These are phyloP conservation scores for Notothenia rossii DNA, from an alignment of 2,113 vertebrate species.

Conservation along the genomic window DNA sequence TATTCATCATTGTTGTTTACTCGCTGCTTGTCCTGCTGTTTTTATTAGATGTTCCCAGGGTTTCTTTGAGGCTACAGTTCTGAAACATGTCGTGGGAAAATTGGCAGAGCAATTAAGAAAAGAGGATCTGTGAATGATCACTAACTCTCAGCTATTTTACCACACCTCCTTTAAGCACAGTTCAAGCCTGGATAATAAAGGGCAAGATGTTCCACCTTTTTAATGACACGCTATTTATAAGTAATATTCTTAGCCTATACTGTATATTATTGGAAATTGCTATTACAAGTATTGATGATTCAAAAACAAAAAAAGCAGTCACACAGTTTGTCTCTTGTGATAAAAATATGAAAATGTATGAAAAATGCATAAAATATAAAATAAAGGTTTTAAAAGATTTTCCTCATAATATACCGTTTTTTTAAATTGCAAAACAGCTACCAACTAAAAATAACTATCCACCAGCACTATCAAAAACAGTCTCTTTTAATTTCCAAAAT, in stretches of 20 bases:
- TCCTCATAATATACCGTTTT: background rate
- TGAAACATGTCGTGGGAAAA: background rate
- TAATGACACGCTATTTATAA: background rate
- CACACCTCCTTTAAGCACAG: background rate
- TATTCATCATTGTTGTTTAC: constrained; percentile 27
- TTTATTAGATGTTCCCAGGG: background rate
- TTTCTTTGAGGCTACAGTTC: constrained; percentile 22
- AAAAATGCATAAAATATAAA: background rate
- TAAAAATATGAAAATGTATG: background rate
- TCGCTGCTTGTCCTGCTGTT: constrained; percentile 39
- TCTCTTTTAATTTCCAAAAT: constrained; percentile 28
- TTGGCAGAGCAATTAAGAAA: background rate
- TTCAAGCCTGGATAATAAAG: background rate
- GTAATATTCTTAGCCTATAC: too few relatives aligned
- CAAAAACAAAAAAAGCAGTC: background rate
- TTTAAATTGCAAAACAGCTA: constrained; percentile 11
- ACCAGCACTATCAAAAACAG: constrained; percentile 1
- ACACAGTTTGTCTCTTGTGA: background rate
- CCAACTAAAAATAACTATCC: background rate
- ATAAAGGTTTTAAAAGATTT: background rate
- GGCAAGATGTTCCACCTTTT: background rate
- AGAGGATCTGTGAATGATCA: background rate
- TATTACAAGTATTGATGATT: background rate
- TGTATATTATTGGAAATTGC: too few relatives aligned
- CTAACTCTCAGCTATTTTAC: background rate